Evolutionary conservation across 2,888 invertebrate genomes (phyloP).

Genomic region (Erebia ligea): DNA sequence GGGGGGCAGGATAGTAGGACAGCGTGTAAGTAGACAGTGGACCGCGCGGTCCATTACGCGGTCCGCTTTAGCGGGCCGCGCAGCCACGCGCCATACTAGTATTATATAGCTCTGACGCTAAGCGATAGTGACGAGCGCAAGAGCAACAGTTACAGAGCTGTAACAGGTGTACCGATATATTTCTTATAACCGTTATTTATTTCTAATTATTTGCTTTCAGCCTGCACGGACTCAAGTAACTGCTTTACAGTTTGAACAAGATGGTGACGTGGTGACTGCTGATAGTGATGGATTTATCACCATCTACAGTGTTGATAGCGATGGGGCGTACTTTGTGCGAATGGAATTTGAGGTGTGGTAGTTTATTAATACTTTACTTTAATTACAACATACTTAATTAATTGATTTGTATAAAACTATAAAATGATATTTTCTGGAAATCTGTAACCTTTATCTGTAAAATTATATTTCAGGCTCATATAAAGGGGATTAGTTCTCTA

Average conservation of each 20-base stretch:
- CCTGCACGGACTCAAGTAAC: slow-evolving; percentile 93
- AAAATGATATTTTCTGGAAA: no score
- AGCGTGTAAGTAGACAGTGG: no score
- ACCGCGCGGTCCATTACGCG: no score
- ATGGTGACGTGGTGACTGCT: slow-evolving; percentile 96
- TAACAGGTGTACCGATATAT: background rate
- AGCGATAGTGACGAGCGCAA: background rate
- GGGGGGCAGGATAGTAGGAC: no score
- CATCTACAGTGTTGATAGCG: slow-evolving; percentile 94
- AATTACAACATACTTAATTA: no score
- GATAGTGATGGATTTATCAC: slow-evolving; percentile 96
- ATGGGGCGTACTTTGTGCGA: slow-evolving; percentile 93
- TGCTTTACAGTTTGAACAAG: slow-evolving; percentile 94
- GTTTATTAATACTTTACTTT: no score
- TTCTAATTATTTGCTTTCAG: slow-evolving; percentile 60
- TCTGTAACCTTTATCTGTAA: background rate
- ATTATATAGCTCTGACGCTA: background rate
- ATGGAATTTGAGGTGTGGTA: slow-evolving; percentile 90
- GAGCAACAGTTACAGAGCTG: background rate
- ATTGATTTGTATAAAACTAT: no score
- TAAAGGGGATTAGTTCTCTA: slow-evolving; percentile 93
- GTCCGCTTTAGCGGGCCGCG: no score
- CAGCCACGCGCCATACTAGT: no score
- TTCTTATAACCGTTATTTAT: background rate
- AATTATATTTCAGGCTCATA: slow-evolving; percentile 85